Evolutionary conservation across 2,888 invertebrate species (phyloP).

Genomic region (Drosophila cracens): DNA sequence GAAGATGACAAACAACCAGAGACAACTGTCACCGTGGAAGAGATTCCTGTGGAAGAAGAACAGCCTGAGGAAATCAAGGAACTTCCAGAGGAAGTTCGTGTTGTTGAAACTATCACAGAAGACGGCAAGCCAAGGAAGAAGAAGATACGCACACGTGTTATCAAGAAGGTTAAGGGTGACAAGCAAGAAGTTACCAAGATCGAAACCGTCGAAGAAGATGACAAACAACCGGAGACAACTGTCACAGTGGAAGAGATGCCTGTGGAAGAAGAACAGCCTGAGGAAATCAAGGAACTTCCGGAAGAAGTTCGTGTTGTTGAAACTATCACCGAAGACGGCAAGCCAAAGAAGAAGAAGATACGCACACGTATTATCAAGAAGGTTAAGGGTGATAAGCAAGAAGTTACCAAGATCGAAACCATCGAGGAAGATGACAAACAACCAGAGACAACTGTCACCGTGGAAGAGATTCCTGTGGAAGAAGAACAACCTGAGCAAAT

Average conservation of each 20-base stretch:
- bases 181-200: slow-evolving; percentile 42
- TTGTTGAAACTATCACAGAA: slow-evolving; percentile 20
- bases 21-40: slow-evolving; percentile 12
- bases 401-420: slow-evolving; percentile 7
- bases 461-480: not conserved
- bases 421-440: slow-evolving; percentile 1
- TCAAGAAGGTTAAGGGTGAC: slow-evolving; percentile 43
- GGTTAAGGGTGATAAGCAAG: slow-evolving; percentile 3
- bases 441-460: slow-evolving; percentile 2
- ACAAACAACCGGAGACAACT: slow-evolving; percentile 32
- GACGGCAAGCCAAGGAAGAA: slow-evolving; percentile 36
- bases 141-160: slow-evolving; percentile 45
- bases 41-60: slow-evolving; percentile 1
- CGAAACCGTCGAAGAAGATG: slow-evolving; percentile 39
- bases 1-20: slow-evolving; percentile 18
- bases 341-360: slow-evolving; percentile 4
- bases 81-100: slow-evolving; percentile 30
- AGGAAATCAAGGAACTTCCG: not conserved
- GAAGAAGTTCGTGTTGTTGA: not conserved
- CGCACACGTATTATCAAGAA: slow-evolving; percentile 3
- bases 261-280: slow-evolving; percentile 12
- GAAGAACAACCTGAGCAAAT: not conserved
- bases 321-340: slow-evolving; percentile 1
- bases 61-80: slow-evolving; percentile 20
- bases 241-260: slow-evolving; percentile 33